Base-by-base conservation (phyloP, 2,888 invertebrate genomes). In the Cremastinae sp. region DNA sequence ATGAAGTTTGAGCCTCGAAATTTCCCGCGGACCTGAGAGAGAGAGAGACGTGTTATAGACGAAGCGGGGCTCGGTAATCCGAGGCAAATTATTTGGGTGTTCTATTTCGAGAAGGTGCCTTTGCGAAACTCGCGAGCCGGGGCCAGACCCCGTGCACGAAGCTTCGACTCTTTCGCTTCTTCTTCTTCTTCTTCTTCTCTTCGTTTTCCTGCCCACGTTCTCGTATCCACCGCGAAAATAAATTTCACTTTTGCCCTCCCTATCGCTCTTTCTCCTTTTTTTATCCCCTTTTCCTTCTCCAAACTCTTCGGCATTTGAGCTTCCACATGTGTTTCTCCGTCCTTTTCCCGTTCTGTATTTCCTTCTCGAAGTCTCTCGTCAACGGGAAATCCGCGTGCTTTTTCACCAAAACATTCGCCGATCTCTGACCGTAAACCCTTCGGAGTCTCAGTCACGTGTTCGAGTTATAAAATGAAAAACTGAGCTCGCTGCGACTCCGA, bases 81-180 rank as follows among this genome's bases (percentile, higher is more conserved):
- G 89, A 89, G 85, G 89, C 88, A 90, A 89, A 90, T 90, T 89
- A 89, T 90, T 90, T 90, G 87, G 89, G 89, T 86, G 89, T 88
- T 89, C 89, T 90, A 90, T 90, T 90, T 90, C 85, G 86, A 89
- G 89, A 89, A 89, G 88, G 89, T 89, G 89, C 89, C 88, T 89
- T 89, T 89, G 89, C 89, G 88, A 89, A 89, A 89, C 85, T 84
- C 84, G 82, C 85, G 81, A 84, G 83, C 83, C 85, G 83, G 83
- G 66, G 84, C 85, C 84, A 84, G 83, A 81, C 76, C 83, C 79
- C 81, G 69, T 64, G 77, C 80, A 79, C 78, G 76, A 74, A 80
- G 80, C 78, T 45, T 37, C 66, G 70, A 73, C 71, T 56, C 62
- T 65, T 73, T 56, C n/a, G 68, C 59, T 69, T 69, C 58, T 76